Evolutionary conservation across 2,888 invertebrate species (phyloP), one percentile per base, ranked within the genome.

Genomic region (Alsophila aescularia): DNA sequence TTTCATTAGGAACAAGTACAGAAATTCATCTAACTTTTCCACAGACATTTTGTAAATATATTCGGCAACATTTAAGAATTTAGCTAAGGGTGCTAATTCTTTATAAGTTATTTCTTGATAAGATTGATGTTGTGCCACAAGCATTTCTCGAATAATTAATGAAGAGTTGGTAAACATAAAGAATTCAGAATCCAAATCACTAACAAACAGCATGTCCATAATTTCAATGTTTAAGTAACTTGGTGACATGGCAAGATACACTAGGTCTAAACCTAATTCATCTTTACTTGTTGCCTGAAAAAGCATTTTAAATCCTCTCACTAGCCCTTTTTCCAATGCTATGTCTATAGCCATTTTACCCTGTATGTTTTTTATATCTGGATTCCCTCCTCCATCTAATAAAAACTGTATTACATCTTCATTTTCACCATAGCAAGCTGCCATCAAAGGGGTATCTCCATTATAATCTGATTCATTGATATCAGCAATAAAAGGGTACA

Each of bases 151-250:
- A n/a, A n/a, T n/a, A n/a, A 49, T 21, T 14, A 31, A 6, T 40
- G 83, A 87, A 41, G 69, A 69, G 51, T 87, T 85, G 58, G 66
- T 66, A 51, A 78, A 81, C 67, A 85, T 78, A 73, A 87, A 92
- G 63, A 85, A 90, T 18, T 86, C 83, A 8, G 87, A 83, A 0
- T 85, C 87, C 31, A 92, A 68, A 62, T 87, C 78, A 60, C 85
- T 78, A 49, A 70, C 73, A n/a, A 92, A 66, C 13, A 92, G 68
- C 42, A 79, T 73, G 64, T 83, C 81, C 31, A 92, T 70, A 47
- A 89, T 87, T 62, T 85, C 85, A 64, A 85, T 79, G 47, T 85
- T 82, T 52, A 91, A 91, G 62, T 80, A 83, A 62, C 89, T 84
- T 39, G 91, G 90, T 87, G 90, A 62, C 87, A 91, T 21, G 0